Conservation (phyloP, 2,797 vertebrate species). For the Salarias fasciatus region DNA sequence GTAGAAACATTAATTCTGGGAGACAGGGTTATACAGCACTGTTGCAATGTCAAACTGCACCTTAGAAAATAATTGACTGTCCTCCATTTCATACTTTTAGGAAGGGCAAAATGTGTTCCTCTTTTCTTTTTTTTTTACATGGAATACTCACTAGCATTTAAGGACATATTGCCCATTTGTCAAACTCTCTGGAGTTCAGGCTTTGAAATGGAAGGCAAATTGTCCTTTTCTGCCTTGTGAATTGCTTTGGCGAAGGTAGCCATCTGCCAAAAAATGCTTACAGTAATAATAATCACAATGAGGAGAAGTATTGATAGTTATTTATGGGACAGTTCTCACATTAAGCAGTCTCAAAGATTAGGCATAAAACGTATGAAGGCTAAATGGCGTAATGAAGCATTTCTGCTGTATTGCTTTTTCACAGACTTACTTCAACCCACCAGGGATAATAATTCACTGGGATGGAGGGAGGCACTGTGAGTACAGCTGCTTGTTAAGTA, state of each 20-base stretch:
- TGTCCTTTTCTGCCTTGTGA: conserved; percentile 49
- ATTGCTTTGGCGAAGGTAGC: conserved; percentile 62
- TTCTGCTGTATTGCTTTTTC: conserved; percentile 69
- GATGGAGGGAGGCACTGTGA: conserved; percentile 7
- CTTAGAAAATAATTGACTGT: conserved; percentile 21
- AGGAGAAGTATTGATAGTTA: conserved; percentile 70
- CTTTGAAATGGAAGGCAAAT: conserved; percentile 57
- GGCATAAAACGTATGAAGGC: conserved; percentile 60
- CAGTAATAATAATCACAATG: conserved; percentile 64
- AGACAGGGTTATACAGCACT: conserved; percentile 8
- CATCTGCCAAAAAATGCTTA: conserved; percentile 58
- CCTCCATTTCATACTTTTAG: conserved; percentile 39
- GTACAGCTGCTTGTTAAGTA: conserved; percentile 60
- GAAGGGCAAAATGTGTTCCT: conserved; percentile 13
- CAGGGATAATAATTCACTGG: conserved; percentile 59
- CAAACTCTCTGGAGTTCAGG: conserved; percentile 39
- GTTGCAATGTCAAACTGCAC: conserved; percentile 53
- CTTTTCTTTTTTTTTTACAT: conserved; percentile 23
- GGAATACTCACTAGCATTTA: conserved; percentile 61
- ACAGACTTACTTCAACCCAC: conserved; percentile 58
- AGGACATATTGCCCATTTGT: conserved; percentile 57
- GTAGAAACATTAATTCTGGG: conserved; percentile 11
- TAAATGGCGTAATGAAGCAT: conserved; percentile 63
- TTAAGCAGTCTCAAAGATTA: conserved; percentile 75
- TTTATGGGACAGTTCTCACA: conserved; percentile 71